Evolutionary conservation across 1,140 invertebrate species (phyloP), one percentile per base, ranked within the genome.

Genomic region (Trichoplusia ni): DNA sequence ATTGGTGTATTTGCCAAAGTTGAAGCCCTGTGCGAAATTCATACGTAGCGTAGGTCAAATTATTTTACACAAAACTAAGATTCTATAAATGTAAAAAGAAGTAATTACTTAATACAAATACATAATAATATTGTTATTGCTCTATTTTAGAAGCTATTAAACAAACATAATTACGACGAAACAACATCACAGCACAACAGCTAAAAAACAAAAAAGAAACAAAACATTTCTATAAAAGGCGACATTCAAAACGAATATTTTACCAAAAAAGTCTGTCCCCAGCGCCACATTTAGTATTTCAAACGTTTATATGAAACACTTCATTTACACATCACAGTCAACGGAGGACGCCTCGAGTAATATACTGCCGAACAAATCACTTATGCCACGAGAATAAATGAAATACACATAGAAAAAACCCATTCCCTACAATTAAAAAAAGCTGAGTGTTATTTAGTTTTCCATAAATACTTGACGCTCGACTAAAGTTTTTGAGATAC

Each of bases 391-490:
- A 78, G 84, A 85, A 86, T 89, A 89, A 86, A 88, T 76, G 79
- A 66, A 83, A 77, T 73, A 62, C 67, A 47, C 29, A 73, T 54
- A 64, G 62, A 82, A 83, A 85, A 83, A 85, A 77, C 72, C 75
- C 78, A 84, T 82, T 81, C 81, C 63, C 71, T 70, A 67, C 82
- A 85, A 86, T 88, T 85, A 85, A 84, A 88, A 83, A 88, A 86
- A 85, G 68, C 67, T 67, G 38, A 54, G 42, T 72, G 79, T 85
- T 85, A 82, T 86, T 89, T 89, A 73, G 70, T 78, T 86, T 89
- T 86, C 86, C 84, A 86, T 89, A 86, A 89, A 86, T 88, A 88
- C 79, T 79, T 77, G 58, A 62, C 71, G 73, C 42, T 72, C 66
- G 70, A 62, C 71, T 71, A 61, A 51, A 63, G 77, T 78, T 72